phyloP scores from a whole-genome alignment of 2,888 invertebrate genomes.

The Dryococelus australis region DNA sequence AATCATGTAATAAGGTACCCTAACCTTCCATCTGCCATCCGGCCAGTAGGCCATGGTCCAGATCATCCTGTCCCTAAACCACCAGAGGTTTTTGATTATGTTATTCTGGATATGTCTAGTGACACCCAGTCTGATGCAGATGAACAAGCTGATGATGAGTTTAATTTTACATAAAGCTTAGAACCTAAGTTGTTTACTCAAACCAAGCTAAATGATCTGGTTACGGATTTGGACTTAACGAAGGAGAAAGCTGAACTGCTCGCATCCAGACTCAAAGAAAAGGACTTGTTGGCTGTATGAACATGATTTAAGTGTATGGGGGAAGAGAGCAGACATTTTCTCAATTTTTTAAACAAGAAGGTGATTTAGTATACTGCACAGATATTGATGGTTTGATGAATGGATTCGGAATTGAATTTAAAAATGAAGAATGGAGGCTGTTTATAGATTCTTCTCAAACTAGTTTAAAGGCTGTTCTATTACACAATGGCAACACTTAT shows the following conservation, averaged over 20 bases:
- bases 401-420: neutral
- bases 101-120: neutral
- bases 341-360: neutral
- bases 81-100: neutral
- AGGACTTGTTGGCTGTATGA: neutral
- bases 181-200: too few relatives aligned
- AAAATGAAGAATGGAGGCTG: conserved; percentile 21
- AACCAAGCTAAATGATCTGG: too few relatives aligned
- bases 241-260: neutral
- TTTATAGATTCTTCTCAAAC: neutral
- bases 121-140: neutral
- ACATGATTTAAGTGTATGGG: neutral
- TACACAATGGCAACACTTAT: too few relatives aligned
- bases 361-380: conserved; percentile 17
- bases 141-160: neutral
- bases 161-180: neutral
- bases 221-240: too few relatives aligned
- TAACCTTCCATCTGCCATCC: neutral
- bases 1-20: neutral
- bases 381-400: neutral
- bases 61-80: neutral
- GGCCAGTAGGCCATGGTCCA: neutral
- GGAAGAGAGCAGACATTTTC: too few relatives aligned
- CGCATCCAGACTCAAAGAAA: neutral
- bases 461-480: neutral